Percentiles rank a stretch among this genome's conserved stretches.
Conservation (phyloP, 1,140 invertebrate species). For the Caenorhabditis tropicalis region DNA sequence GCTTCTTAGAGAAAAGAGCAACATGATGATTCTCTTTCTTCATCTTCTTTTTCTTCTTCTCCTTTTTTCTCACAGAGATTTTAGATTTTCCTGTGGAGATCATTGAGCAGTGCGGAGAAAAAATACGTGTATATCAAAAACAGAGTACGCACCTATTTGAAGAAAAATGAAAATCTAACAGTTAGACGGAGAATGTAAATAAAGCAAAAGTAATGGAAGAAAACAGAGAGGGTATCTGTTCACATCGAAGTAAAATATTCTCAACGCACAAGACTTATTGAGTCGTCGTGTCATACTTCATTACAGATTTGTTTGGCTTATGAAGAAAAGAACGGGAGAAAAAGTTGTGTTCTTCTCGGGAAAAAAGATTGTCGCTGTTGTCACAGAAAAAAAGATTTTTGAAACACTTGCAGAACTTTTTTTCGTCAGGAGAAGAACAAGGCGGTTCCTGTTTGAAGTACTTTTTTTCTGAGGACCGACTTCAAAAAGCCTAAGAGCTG, state of each 20-base stretch:
- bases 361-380: not conserved
- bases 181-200: not conserved
- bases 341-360: not conserved
- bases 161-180: not conserved
- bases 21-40: constrained; percentile 22
- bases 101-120: not conserved
- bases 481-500: constrained; percentile 16
- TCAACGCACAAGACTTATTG: not conserved
- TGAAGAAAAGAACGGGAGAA: not conserved
- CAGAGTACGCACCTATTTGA: not conserved
- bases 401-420: constrained; percentile 19
- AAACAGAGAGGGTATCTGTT: not conserved
- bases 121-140: not conserved
- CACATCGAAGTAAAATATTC: not conserved
- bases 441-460: constrained; percentile 36
- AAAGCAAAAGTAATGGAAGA: not conserved
- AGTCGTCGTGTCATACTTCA: not conserved
- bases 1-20: constrained; percentile 32
- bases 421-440: not conserved
- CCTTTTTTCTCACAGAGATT: constrained; percentile 31
- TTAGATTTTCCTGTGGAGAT: constrained; percentile 22
- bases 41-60: no score
- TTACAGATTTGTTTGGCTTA: constrained; percentile 16
- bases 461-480: constrained; percentile 23
- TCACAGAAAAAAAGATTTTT: not conserved